These are phyloP conservation scores for Vulpes ferrilata DNA, from an alignment of 2,113 vertebrate genomes.

Conservation along the genomic window DNA sequence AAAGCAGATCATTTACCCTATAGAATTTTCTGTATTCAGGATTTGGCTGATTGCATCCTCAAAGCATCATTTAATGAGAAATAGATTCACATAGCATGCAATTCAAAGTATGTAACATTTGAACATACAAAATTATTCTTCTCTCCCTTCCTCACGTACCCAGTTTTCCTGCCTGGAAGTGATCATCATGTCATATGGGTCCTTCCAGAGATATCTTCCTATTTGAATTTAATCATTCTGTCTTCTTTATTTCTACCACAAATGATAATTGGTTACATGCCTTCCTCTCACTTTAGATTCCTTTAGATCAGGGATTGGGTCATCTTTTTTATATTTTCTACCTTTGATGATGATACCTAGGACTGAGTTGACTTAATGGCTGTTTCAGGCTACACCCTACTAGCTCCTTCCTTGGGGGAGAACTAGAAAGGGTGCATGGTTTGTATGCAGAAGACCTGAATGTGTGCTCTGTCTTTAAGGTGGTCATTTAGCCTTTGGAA, in stretches of 20 bases:
- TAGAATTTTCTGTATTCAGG: slow-evolving; percentile 52
- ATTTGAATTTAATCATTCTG: slow-evolving; percentile 56
- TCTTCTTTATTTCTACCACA: slow-evolving; percentile 34
- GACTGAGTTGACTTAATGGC: neutral
- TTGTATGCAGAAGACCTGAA: neutral
- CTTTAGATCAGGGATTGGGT: neutral
- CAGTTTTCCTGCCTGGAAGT: slow-evolving; percentile 35
- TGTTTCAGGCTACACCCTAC: neutral
- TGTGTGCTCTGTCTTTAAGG: neutral
- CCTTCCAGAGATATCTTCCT: slow-evolving; percentile 33
- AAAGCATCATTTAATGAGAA: slow-evolving; percentile 66
- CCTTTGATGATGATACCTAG: neutral
- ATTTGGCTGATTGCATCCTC: slow-evolving; percentile 61
- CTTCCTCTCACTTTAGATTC: slow-evolving; percentile 39
- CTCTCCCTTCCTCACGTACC: slow-evolving; percentile 2
- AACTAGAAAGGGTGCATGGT: neutral
- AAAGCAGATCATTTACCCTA: slow-evolving; percentile 67
- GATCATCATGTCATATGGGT: neutral
- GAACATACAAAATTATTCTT: slow-evolving; percentile 45
- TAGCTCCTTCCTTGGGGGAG: slow-evolving; percentile 23
- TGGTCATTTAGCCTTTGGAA: neutral
- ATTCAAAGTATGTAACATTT: slow-evolving; percentile 58
- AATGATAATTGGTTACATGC: slow-evolving; percentile 12
- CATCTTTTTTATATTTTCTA: neutral
- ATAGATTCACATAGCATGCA: neutral